Evolutionary conservation across 2,113 vertebrate species (phyloP).

Genomic region (Lagopus muta): DNA sequence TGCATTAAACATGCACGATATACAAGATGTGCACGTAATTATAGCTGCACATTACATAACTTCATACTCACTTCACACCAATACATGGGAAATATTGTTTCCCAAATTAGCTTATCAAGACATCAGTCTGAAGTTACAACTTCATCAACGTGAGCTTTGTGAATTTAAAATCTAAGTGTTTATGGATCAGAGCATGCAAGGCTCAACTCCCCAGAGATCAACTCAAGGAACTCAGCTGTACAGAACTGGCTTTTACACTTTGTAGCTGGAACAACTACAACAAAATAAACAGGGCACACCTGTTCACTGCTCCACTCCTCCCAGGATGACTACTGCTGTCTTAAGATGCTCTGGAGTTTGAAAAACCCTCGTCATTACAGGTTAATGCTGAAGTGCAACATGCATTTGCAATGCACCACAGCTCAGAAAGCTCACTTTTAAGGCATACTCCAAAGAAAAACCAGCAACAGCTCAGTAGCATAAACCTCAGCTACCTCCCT

Average conservation of each 20-base stretch:
- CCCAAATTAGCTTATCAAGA: not conserved
- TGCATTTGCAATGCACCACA: not conserved
- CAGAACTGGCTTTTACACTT: not conserved
- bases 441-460: not conserved
- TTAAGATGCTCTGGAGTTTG: not conserved
- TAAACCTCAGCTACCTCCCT: not conserved
- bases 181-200: not conserved
- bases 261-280: not conserved
- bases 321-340: not conserved
- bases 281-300: not conserved
- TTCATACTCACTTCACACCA: not conserved
- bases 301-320: not conserved
- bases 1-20: not conserved
- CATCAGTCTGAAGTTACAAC: not conserved
- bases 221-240: not conserved
- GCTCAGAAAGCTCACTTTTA: not conserved
- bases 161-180: not conserved
- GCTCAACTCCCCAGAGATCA: not conserved
- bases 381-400: not conserved
- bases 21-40: not conserved
- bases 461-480: not conserved
- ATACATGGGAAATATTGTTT: not conserved
- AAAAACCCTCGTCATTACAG: not conserved
- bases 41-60: not conserved
- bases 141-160: not conserved